Percentiles rank a stretch among this genome's conserved stretches.
Conservation (phyloP, 2,888 invertebrate genomes). For the Mongoloraphidia duomilia region DNA sequence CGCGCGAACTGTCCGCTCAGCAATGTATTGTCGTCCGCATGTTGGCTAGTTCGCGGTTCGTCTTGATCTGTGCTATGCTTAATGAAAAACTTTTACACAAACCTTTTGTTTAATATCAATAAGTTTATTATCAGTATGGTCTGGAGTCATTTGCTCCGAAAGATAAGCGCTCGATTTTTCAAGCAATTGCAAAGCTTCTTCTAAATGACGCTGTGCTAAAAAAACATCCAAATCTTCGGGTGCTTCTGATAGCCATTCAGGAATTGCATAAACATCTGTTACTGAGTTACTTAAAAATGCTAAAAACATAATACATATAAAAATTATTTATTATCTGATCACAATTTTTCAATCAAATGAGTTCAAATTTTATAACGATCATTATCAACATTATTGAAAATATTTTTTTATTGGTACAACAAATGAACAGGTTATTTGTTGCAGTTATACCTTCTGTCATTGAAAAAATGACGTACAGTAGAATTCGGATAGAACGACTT, state of each 20-base stretch:
- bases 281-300: slow-evolving; percentile 15
- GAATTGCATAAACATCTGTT: slow-evolving; percentile 26
- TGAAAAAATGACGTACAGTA: too few species aligned
- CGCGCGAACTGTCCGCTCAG: too few species aligned
- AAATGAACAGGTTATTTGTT: too few species aligned
- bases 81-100: neutral
- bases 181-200: slow-evolving; percentile 74
- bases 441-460: too few species aligned
- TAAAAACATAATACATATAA: neutral
- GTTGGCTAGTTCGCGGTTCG: too few species aligned
- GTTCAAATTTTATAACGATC: neutral
- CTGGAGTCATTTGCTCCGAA: slow-evolving; percentile 19
- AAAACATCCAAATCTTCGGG: slow-evolving; percentile 90
- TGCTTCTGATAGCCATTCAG: slow-evolving; percentile 83
- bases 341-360: neutral
- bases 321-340: neutral
- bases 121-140: slow-evolving; percentile 29
- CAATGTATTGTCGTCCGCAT: too few species aligned
- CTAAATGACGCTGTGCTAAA: slow-evolving; percentile 90
- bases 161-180: slow-evolving; percentile 48
- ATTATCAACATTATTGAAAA: neutral
- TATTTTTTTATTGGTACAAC: neutral
- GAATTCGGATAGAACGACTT: too few species aligned
- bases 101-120: slow-evolving; percentile 34
- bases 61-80: neutral